A percentile compares a stretch with the other conserved stretches of the same genome.
Conservation (phyloP, 2,888 invertebrate genomes). For the Agonopterix alstromeriana region DNA sequence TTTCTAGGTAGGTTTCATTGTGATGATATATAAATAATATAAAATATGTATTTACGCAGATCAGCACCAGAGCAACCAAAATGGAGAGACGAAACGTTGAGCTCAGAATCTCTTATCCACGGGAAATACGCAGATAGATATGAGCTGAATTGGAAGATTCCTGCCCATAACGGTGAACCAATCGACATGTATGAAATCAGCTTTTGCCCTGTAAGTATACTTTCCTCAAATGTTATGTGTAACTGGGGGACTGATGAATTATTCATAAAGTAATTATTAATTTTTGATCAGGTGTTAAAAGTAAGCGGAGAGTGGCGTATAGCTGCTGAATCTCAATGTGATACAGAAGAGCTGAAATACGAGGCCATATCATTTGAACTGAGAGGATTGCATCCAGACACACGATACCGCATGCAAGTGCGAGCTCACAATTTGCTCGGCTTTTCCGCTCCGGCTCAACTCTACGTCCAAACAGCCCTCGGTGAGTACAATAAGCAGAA, state of each 20-base stretch:
- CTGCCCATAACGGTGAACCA: conserved; percentile 92
- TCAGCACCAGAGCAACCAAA: conserved; percentile 83
- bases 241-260: too few relatives aligned
- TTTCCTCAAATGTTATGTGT: neutral
- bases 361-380: conserved; percentile 82
- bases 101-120: conserved; percentile 61
- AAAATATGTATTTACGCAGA: conserved; percentile 29
- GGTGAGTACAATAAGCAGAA: conserved; percentile 83
- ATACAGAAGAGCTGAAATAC: conserved; percentile 76
- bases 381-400: conserved; percentile 83
- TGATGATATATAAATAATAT: neutral
- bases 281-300: conserved; percentile 75
- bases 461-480: conserved; percentile 89
- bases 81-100: conserved; percentile 64
- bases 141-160: conserved; percentile 89
- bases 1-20: neutral
- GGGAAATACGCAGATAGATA: conserved; percentile 84
- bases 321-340: conserved; percentile 73
- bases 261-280: too few relatives aligned
- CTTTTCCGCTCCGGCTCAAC: conserved; percentile 84
- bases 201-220: conserved; percentile 83
- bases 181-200: conserved; percentile 89
- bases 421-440: conserved; percentile 92
- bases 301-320: conserved; percentile 81
- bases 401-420: conserved; percentile 89